phyloP scores from a whole-genome alignment of 2,797 vertebrate genomes.

The Sphenodon punctatus region DNA sequence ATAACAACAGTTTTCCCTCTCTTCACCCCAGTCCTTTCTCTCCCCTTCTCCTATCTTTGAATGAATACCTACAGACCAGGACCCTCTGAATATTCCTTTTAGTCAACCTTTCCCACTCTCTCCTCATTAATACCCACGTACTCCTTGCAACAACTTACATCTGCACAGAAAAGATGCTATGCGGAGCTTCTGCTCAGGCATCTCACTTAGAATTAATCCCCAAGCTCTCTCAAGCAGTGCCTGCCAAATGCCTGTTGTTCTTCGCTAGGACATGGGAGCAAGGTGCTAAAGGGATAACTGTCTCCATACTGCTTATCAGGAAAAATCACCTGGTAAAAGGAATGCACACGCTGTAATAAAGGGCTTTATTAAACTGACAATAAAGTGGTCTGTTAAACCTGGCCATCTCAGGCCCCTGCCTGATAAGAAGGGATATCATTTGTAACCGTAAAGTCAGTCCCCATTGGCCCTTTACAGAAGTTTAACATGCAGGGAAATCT shows the following conservation, averaged over 20 bases:
- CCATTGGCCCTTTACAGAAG: background rate
- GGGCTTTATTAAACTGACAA: background rate
- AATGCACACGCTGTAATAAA: background rate
- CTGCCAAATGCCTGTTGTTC: slow-evolving; percentile 4
- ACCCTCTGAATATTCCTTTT: background rate
- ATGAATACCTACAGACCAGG: background rate
- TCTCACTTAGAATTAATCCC: background rate
- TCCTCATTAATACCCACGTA: background rate
- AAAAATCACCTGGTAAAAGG: background rate
- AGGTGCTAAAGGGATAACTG: background rate
- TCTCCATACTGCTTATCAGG: background rate
- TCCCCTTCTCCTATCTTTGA: no score
- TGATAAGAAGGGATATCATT: background rate
- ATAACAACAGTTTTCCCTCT: no score
- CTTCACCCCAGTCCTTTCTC: no score
- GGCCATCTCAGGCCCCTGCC: background rate
- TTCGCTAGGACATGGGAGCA: background rate
- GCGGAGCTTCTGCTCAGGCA: background rate
- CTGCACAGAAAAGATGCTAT: no score
- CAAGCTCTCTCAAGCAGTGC: background rate
- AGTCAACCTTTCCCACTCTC: background rate
- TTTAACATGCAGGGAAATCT: background rate
- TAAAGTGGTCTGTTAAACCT: background rate
- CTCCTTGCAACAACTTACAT: background rate
- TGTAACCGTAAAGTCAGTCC: background rate